Evolutionary conservation across 2,113 vertebrate genomes (phyloP).

Genomic region (Oenanthe melanoleuca): DNA sequence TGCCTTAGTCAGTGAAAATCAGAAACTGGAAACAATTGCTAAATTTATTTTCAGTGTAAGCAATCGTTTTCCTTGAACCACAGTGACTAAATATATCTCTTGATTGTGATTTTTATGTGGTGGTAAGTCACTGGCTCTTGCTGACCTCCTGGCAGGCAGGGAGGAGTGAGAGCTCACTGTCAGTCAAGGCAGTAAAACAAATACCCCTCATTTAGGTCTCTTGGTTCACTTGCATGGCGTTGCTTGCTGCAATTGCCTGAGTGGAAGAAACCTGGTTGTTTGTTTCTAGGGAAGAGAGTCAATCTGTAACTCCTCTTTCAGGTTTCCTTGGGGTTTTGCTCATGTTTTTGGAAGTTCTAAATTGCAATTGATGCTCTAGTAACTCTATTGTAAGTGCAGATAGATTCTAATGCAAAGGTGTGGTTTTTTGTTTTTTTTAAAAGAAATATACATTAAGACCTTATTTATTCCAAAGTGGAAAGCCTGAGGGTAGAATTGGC

Average conservation of each 20-base stretch:
- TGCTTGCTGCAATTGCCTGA: not conserved
- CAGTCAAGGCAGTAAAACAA: not conserved
- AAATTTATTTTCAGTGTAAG: conserved; percentile 61
- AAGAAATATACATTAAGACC: not conserved
- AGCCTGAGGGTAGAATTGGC: not conserved
- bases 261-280: not conserved
- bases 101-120: conserved; percentile 24
- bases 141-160: not conserved
- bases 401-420: not conserved
- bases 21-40: conserved; percentile 60
- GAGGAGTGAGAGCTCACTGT: not conserved
- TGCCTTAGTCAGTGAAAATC: conserved; percentile 37
- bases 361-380: not conserved
- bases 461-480: not conserved
- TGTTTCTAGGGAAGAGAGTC: not conserved
- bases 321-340: not conserved
- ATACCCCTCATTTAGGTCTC: not conserved
- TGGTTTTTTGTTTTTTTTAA: not conserved
- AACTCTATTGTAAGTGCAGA: not conserved
- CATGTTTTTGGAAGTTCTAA: not conserved
- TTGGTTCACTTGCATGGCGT: not conserved
- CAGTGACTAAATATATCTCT: conserved; percentile 50
- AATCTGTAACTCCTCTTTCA: not conserved
- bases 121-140: conserved; percentile 26
- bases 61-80: conserved; percentile 36